phyloP scores from a whole-genome alignment of 1,140 invertebrate genomes.

The Cotesia chilonis region DNA sequence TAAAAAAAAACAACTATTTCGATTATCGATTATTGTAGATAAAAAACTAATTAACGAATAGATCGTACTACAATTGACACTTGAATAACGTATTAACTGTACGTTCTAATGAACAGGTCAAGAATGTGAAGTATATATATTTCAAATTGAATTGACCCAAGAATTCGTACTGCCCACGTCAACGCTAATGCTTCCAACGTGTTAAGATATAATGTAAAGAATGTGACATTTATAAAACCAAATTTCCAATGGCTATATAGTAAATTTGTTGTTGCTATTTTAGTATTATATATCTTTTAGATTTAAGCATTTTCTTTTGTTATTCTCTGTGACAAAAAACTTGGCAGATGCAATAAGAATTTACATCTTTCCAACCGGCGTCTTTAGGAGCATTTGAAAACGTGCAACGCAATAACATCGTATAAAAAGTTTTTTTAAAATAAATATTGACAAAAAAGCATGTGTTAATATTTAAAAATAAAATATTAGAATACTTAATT shows the following conservation, averaged over 20 bases:
- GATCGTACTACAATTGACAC: slow-evolving; percentile 1
- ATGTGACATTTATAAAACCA: slow-evolving; percentile 18
- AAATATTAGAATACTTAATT: background rate
- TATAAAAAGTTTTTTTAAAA: slow-evolving; percentile 17
- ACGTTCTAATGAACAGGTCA: slow-evolving; percentile 33
- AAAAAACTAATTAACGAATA: slow-evolving; percentile 14
- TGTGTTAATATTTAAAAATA: slow-evolving; percentile 1
- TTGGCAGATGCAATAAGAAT: slow-evolving; percentile 29
- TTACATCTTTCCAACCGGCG: background rate
- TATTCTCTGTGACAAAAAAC: slow-evolving; percentile 7
- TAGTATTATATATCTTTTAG: background rate
- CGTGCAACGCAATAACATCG: slow-evolving; percentile 24
- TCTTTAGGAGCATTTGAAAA: slow-evolving; percentile 7
- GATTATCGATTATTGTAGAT: background rate
- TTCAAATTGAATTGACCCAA: slow-evolving; percentile 31
- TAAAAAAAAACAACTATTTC: background rate
- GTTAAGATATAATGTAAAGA: slow-evolving; percentile 4
- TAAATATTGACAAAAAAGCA: background rate
- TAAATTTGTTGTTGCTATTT: no score
- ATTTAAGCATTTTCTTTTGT: slow-evolving; percentile 4
- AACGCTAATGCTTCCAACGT: background rate
- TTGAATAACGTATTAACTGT: slow-evolving; percentile 5
- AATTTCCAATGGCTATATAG: slow-evolving; percentile 14
- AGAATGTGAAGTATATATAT: slow-evolving; percentile 26
- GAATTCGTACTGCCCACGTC: slow-evolving; percentile 26